Evolutionary conservation across 1,140 invertebrate genomes (phyloP), one percentile per base, ranked within the genome.

Genomic region (Drosophila willistoni): DNA sequence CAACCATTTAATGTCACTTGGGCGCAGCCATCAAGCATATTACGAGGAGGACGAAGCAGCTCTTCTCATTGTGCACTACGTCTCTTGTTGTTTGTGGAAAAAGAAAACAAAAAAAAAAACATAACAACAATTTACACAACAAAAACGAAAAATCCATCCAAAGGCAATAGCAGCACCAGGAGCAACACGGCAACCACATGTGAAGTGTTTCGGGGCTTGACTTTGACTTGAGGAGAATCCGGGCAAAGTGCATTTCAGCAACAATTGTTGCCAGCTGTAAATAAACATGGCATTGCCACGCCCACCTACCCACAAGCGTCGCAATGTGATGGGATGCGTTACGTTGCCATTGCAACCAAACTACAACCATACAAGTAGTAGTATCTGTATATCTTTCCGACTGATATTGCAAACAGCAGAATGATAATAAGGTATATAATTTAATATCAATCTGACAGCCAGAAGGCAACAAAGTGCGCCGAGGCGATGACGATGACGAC

Each of bases 381-480:
- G 17, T 60, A 39, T 19, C 25, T 60, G 57, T 60, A 34, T 69
- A 44, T 25, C 41, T 47, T 44, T 63, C 34, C 34, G 19, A 39
- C 29, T 22, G 51, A 68, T 25, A 67, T 42, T 33, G 60, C 72
- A 76, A 76, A 78, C 78, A 81, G 66, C 68, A 65, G 76, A 73
- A 89, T 87, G 83, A 87, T 87, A 87, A 87, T 87, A 87, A 87
- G 83, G 83, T 89, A 87, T 87, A 87, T 87, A 87, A 87, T 87
- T 87, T 87, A 87, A 87, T 87, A 87, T 87, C 83, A 87, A 87
- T 87, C 83, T 87, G 84, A 87, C 84, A 87, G 84, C 84, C 84
- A 87, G 84, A 87, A 87, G 83, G 84, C 84, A 89, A 87, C 84
- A 87, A 87, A 87, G 83, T 86, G 83, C 83, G 71, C 77, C 70